Percentiles rank a stretch among this genome's conserved stretches.
These are phyloP conservation scores for Acestrorhynchus altus DNA, from an alignment of 2,797 vertebrate species.

Conservation along the genomic window DNA sequence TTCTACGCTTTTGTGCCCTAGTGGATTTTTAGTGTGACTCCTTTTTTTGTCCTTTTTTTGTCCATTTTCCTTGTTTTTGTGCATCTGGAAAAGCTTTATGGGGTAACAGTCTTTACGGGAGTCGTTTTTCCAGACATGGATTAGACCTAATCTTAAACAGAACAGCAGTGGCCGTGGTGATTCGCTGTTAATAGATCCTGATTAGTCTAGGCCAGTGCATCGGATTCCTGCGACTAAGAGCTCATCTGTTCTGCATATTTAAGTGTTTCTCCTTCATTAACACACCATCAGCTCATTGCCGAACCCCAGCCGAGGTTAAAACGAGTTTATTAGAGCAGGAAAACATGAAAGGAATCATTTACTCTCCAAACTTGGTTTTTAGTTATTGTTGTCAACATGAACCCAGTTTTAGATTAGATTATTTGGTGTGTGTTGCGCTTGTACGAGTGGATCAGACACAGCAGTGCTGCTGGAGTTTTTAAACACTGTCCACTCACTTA, in stretches of 20 bases:
- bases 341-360: not conserved
- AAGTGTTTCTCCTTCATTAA: not conserved
- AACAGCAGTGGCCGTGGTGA: not conserved
- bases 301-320: not conserved
- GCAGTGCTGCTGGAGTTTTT: too few species aligned
- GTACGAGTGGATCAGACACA: too few species aligned
- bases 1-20: not conserved
- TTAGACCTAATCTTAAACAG: not conserved
- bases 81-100: too few species aligned
- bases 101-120: not conserved
- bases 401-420: too few species aligned
- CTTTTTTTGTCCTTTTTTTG: not conserved
- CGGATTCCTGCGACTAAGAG: not conserved
- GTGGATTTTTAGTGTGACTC: not conserved
- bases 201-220: not conserved
- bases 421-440: too few species aligned
- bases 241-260: not conserved
- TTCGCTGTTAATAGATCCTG: not conserved
- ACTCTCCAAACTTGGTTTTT: too few species aligned
- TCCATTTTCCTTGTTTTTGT: too few species aligned
- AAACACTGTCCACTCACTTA: too few species aligned
- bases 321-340: not conserved
- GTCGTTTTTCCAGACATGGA: not conserved
- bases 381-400: too few species aligned
- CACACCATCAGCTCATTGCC: not conserved